Evolutionary conservation across 2,888 invertebrate genomes (phyloP), one percentile per base, ranked within the genome.

Genomic region (Cosmopolites sordidus): DNA sequence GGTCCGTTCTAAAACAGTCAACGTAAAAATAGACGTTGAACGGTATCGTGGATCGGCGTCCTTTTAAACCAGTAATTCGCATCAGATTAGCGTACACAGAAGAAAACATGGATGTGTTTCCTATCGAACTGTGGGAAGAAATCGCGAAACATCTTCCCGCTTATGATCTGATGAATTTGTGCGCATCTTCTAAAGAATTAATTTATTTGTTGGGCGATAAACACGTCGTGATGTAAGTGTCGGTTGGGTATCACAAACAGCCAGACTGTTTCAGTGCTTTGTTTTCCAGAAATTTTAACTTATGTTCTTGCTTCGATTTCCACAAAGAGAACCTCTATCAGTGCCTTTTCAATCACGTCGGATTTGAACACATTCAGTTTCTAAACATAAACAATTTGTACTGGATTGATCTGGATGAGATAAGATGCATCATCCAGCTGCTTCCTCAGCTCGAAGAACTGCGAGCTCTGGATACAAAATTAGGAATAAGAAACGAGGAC

Each of bases 151-250:
- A 59, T 43, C 44, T 59, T 14, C 27, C 41, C 6, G 54, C 59
- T 1, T 51, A 47, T 30, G 57, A 57, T 41, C 12, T 59, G 17
- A 49, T 59, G 9, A 55, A 59, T 42, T 57, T 59, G 39, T 59
- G 59, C 40, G 46, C 51, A 12, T 27, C 40, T 18, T 54, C 41
- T 27, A 40, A 50, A 5, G 39, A 44, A 4, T 45, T 57, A 12
- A 14, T 12, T 33, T 55, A 51, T 29, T 50, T 59, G n/a, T 38
- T 59, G 17, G 42, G 48, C 16, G 50, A 54, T 37, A 59, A 55
- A 48, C 47, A 55, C 30, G 48, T 59, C 43, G 57, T 59, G 54
- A 59, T 45, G 59, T 59, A 59, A 58, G 54, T 50, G 29, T n/a
- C n/a, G n/a, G n/a, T n/a, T n/a, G n/a, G n/a, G n/a, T n/a, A n/a